phyloP scores from a whole-genome alignment of 2,113 vertebrate species.

The Phalacrocorax pelagicus region DNA sequence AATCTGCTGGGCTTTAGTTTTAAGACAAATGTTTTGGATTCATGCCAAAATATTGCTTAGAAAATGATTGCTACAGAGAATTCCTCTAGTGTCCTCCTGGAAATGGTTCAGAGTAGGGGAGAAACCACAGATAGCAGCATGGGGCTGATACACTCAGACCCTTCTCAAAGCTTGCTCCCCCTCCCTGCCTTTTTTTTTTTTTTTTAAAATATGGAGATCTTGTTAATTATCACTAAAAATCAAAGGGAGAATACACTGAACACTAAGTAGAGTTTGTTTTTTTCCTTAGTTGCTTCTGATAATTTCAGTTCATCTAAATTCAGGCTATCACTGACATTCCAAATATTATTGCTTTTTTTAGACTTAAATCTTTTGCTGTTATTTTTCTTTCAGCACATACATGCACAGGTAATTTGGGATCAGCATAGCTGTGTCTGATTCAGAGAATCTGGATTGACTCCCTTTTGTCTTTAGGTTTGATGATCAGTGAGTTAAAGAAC shows the following conservation, averaged over 20 bases:
- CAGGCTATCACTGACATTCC: not conserved
- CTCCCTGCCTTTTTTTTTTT: not conserved
- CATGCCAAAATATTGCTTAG: not conserved
- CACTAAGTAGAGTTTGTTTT: not conserved
- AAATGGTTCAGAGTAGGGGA: not conserved
- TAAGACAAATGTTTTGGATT: not conserved
- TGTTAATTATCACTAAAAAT: not conserved
- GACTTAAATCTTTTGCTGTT: not conserved
- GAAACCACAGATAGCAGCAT: not conserved
- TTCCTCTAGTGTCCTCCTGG: not conserved
- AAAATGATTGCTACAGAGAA: not conserved
- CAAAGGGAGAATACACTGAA: not conserved
- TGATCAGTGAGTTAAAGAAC: not conserved
- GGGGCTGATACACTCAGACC: not conserved
- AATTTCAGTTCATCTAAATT: not conserved
- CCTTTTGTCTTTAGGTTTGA: not conserved
- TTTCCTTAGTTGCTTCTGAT: not conserved
- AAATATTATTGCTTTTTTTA: not conserved
- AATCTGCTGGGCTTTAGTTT: not conserved
- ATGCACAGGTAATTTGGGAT: not conserved
- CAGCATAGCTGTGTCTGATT: not conserved
- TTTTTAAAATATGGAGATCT: not conserved
- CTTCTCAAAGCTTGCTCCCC: not conserved
- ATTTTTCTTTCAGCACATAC: not conserved
- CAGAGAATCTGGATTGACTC: not conserved